Evolutionary conservation across 2,797 vertebrate species (phyloP), one percentile per base, ranked within the genome.

Genomic region (Macroramphosus scolopax): DNA sequence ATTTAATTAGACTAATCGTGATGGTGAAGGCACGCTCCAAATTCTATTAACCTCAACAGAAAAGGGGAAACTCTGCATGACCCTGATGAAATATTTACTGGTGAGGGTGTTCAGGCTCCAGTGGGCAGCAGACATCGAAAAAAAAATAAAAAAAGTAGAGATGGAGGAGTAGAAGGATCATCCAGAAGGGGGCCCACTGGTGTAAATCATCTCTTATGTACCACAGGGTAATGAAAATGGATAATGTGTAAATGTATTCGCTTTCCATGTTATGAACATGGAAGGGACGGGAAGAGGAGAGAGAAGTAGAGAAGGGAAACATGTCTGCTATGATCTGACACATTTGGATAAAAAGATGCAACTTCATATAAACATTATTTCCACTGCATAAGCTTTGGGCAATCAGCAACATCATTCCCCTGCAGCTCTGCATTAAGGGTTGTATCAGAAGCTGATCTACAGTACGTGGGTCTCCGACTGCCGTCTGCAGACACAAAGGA

Each of bases 51-150:
- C 77, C 77, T 71, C 65, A 26, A 20, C 5, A 30, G 45, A 41
- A 49, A n/a, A 36, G 22, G 46, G 41, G 17, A 24, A 6, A 39
- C 61, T 68, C 51, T n/a, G 49, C 30, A 14, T 11, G 32, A 75
- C 69, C 68, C 55, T 57, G 39, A 74, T 84, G 59, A 82, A 83
- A 81, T 82, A 82, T 87, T 88, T 85, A 82, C 76, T 67, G 63
- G 52, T 56, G 61, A 68, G 17, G 74, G 82, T 85, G 78, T 68
- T 68, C 68, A 81, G 67, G 57, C 62, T 63, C 40, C 17, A 17
- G 41, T 58, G 66, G 46, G 63, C 53, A 34, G 38, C 16, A 14
- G 46, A 51, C 28, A 47, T 29, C 40, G 35, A 42, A 16, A 17
- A 26, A 31, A 16, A 47, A 24, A 11, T 38, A 17, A 20, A n/a